Conservation (phyloP, 2,888 invertebrate species). For the Eilema depressum region DNA sequence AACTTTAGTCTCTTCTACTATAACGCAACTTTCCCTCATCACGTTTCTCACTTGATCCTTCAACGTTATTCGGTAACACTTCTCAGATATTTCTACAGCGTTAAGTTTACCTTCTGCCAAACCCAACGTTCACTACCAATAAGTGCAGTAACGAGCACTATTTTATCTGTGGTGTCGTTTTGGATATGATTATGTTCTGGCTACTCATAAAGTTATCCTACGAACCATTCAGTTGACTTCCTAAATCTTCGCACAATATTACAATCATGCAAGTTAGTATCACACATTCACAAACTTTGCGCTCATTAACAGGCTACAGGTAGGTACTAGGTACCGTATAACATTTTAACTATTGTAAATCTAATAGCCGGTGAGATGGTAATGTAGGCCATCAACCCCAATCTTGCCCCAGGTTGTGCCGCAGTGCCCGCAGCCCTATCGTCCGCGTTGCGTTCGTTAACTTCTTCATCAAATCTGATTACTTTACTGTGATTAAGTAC, state of each 20-base stretch:
- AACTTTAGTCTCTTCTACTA: too few relatives aligned
- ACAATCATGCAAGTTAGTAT: too few relatives aligned
- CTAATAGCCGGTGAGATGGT: not conserved
- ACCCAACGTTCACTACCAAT: not conserved
- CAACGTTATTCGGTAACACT: too few relatives aligned
- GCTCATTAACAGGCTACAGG: not conserved
- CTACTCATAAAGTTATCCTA: not conserved
- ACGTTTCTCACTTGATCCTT: too few relatives aligned
- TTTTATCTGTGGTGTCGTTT: too few relatives aligned
- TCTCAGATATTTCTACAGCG: not conserved
- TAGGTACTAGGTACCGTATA: not conserved
- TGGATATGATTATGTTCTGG: too few relatives aligned
- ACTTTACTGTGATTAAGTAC: too few relatives aligned
- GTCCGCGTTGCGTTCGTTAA: not conserved
- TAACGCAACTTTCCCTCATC: too few relatives aligned
- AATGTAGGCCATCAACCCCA: slow-evolving; percentile 2
- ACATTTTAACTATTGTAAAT: not conserved
- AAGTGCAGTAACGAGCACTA: too few relatives aligned
- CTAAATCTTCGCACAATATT: too few relatives aligned
- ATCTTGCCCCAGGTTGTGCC: not conserved
- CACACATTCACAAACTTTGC: not conserved
- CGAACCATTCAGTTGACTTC: not conserved
- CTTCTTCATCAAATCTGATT: not conserved
- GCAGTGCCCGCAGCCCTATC: not conserved
- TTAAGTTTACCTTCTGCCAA: not conserved